phyloP scores from a whole-genome alignment of 2,797 vertebrate genomes.

The Macropus fuliginosus region DNA sequence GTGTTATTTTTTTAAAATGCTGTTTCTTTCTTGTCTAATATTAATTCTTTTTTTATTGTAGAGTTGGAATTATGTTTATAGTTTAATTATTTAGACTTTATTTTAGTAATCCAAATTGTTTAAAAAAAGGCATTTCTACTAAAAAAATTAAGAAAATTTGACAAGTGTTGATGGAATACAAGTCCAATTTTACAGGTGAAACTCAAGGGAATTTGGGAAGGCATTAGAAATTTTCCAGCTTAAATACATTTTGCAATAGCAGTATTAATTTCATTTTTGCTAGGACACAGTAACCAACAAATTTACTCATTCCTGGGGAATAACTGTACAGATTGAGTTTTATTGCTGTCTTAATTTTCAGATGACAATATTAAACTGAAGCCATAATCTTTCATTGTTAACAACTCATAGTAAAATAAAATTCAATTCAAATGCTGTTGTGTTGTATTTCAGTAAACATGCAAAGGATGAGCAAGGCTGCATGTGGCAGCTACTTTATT shows the following conservation, averaged over 20 bases:
- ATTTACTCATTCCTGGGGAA: conserved; percentile 49
- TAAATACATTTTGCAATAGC: conserved; percentile 37
- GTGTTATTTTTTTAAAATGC: too few species aligned
- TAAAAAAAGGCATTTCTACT: neutral
- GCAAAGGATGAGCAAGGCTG: neutral
- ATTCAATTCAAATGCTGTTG: conserved; percentile 38
- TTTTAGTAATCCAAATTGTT: neutral
- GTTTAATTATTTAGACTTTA: neutral
- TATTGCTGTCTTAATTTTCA: conserved; percentile 69
- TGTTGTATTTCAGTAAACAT: neutral
- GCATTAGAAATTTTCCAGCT: conserved; percentile 10
- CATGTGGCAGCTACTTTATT: neutral
- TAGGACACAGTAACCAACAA: conserved; percentile 42
- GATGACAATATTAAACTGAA: conserved; percentile 58
- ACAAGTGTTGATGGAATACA: conserved; percentile 7
- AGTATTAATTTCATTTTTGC: conserved; percentile 41
- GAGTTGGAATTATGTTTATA: neutral
- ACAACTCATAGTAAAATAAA: conserved; percentile 57
- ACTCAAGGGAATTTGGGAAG: conserved; percentile 22
- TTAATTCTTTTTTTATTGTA: neutral
- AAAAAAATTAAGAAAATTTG: neutral
- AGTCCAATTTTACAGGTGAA: conserved; percentile 28
- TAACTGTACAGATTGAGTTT: conserved; percentile 56
- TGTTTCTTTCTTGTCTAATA: neutral
- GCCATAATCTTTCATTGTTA: conserved; percentile 51